Base-by-base conservation (phyloP, 2,888 invertebrate genomes). In the Gastracanthus pulcherrimus region DNA sequence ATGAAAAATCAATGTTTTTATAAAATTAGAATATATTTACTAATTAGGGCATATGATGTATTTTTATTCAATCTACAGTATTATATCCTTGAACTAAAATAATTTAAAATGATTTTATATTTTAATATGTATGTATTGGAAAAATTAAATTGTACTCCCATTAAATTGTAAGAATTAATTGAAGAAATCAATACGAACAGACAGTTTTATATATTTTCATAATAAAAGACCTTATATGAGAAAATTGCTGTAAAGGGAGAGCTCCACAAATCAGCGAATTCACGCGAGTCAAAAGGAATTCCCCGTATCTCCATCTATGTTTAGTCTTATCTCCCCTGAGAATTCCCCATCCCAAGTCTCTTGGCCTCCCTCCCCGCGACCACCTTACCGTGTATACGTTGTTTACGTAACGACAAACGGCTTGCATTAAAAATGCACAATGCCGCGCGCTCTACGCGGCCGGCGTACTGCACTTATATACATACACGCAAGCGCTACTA, bases 401-500 rank as follows among this genome's bases (percentile, higher is more conserved):
- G 31, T 36, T 62, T 62, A 62, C 4, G 58, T 19, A 11, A 62
- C 4, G 62, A 19, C 62, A 19, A 62, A 16, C 19, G 36, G 36
- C 31, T 9, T 7, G 19, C 4, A 34, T 36, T 19, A 62, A 62
- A 62, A 62, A 34, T 62, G 62, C 34, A 62, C 11, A 55, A 55
- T 55, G 19, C 62, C 31, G 19, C 55, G 26, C 7, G 23, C 11
- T 23, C 9, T 55, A 23, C 6, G 82, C 60, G 51, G 13, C 70
- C 75, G 70, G 79, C 84, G 83, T 82, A n/a, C n/a, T n/a, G n/a
- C n/a, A n/a, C n/a, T n/a, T n/a, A n/a, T n/a, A n/a, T n/a, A n/a
- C n/a, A n/a, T n/a, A n/a, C n/a, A n/a, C n/a, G n/a, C 70, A 80
- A 83, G 72, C 67, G 69, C 66, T 58, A 11, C n/a, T 55, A 31